These are phyloP conservation scores for Penelope pileata DNA, from an alignment of 2,113 vertebrate species.

Conservation along the genomic window DNA sequence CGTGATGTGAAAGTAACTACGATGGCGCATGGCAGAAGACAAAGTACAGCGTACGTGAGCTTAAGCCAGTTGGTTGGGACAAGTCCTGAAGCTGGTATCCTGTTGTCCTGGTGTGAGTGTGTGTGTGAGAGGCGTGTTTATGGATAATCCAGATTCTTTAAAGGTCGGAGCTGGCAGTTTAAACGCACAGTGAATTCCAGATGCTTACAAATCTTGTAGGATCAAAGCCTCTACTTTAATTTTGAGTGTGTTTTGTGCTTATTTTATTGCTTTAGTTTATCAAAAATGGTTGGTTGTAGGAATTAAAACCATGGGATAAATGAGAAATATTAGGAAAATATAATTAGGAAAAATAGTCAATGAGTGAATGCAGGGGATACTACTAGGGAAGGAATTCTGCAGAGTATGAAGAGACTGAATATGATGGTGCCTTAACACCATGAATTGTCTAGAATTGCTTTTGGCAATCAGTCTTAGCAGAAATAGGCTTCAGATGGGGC, in stretches of 20 bases:
- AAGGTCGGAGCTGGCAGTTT: not conserved
- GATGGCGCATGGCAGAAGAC: not conserved
- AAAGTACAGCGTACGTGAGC: fast-evolving
- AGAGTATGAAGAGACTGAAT: not conserved
- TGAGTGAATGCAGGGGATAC: not conserved
- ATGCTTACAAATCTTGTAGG: not conserved
- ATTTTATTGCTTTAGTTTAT: not conserved
- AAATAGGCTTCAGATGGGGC: not conserved
- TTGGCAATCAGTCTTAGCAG: not conserved
- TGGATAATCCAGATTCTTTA: not conserved
- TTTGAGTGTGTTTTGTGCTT: not conserved
- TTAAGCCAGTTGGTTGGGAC: not conserved
- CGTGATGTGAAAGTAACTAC: not conserved
- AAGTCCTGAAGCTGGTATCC: not conserved
- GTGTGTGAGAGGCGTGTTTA: not conserved
- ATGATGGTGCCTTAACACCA: fast-evolving
- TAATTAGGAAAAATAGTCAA: not conserved
- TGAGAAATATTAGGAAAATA: no score
- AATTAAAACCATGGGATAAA: not conserved
- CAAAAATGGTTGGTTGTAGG: not conserved
- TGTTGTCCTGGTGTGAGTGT: not conserved
- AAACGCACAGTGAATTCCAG: not conserved
- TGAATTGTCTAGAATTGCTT: not conserved
- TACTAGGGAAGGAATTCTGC: not conserved
- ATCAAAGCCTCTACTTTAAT: not conserved